These are phyloP conservation scores for Hirtodrosophila histrioides DNA, from an alignment of 2,888 invertebrate species.

Conservation along the genomic window DNA sequence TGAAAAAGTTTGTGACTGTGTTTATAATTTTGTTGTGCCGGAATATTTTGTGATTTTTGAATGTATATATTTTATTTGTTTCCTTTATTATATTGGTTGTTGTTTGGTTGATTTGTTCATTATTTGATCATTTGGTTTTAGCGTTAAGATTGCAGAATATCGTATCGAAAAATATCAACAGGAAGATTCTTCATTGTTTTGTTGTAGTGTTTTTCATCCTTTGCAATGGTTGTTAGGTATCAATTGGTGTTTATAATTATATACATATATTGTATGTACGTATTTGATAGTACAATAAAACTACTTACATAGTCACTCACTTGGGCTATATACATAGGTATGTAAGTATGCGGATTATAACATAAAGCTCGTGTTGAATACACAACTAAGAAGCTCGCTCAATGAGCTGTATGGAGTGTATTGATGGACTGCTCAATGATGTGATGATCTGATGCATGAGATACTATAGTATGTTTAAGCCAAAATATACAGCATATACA, in stretches of 20 bases:
- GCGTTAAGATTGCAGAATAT: conserved; percentile 84
- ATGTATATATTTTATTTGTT: conserved; percentile 21
- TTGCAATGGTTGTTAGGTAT: too few relatives aligned
- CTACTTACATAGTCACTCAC: neutral
- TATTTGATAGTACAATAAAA: neutral
- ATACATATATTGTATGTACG: neutral
- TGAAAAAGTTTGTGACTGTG: conserved; percentile 22
- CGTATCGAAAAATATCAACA: conserved; percentile 80
- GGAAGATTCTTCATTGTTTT: conserved; percentile 1
- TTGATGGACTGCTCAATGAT: neutral
- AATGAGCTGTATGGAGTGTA: neutral
- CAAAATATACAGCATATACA: neutral
- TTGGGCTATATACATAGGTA: neutral
- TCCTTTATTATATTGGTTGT: conserved; percentile 7
- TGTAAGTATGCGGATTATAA: neutral
- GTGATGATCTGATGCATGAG: neutral
- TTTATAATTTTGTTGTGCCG: conserved; percentile 45
- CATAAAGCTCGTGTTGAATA: conserved; percentile 6
- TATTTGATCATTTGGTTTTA: conserved; percentile 33
- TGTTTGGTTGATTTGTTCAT: neutral
- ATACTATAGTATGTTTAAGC: neutral
- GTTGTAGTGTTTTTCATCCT: neutral
- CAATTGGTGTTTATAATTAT: neutral
- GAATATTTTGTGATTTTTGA: conserved; percentile 23
- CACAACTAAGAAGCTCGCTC: conserved; percentile 3